Conservation (phyloP, 2,888 invertebrate species). For the Gasteruption jaculator region DNA sequence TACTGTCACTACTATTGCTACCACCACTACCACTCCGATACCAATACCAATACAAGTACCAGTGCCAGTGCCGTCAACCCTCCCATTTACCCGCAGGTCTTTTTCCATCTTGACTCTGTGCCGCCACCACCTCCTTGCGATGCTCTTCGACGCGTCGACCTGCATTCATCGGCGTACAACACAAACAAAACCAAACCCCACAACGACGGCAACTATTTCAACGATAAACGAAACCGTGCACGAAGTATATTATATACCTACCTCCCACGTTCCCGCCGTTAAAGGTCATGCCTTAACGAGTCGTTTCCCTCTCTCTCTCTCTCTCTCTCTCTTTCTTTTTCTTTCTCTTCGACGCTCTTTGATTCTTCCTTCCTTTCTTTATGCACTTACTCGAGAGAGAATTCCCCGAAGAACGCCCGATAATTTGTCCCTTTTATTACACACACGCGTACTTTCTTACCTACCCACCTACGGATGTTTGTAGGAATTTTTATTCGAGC, state of each 20-base stretch:
- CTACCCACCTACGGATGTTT: too few relatives aligned
- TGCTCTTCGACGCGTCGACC: slow-evolving; percentile 27
- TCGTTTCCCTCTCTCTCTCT: slow-evolving; percentile 22
- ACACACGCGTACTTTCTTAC: too few relatives aligned
- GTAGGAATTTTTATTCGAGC: too few relatives aligned
- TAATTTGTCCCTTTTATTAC: too few relatives aligned
- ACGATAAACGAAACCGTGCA: slow-evolving; percentile 36
- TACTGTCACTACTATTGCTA: slow-evolving; percentile 1
- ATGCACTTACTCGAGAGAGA: too few relatives aligned
- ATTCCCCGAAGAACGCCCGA: too few relatives aligned
- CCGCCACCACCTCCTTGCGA: slow-evolving; percentile 18
- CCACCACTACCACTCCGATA: too few relatives aligned
- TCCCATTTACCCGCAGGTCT: slow-evolving; percentile 5
- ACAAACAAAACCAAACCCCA: slow-evolving; percentile 27
- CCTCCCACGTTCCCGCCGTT: slow-evolving; percentile 46
- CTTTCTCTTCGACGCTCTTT: slow-evolving; percentile 2
- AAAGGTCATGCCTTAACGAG: slow-evolving; percentile 49
- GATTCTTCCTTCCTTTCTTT: too few relatives aligned
- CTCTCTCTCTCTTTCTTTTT: slow-evolving; percentile 7
- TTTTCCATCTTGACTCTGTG: slow-evolving; percentile 19
- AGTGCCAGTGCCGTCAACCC: not conserved
- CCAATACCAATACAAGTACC: too few relatives aligned
- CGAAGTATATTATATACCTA: slow-evolving; percentile 34
- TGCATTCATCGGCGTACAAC: slow-evolving; percentile 32
- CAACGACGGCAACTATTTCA: too few relatives aligned